A percentile compares a stretch with the other conserved stretches of the same genome.
Evolutionary conservation across 2,113 vertebrate species (phyloP).

Genomic region (Catharus bicknelli): DNA sequence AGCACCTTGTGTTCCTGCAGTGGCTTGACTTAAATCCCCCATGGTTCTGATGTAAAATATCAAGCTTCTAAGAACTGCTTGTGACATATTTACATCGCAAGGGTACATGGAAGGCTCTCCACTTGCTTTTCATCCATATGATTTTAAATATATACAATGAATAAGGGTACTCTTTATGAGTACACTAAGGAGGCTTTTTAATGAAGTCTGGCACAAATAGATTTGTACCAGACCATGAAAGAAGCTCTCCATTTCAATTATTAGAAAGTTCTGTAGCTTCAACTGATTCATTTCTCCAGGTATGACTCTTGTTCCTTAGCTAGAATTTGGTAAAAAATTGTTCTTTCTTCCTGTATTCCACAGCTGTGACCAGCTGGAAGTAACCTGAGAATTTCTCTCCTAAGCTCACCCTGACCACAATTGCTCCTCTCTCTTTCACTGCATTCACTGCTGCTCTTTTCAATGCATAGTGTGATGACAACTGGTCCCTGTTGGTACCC

Average conservation of each 20-base stretch:
- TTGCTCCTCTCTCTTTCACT: background rate
- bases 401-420: background rate
- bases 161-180: background rate
- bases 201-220: background rate
- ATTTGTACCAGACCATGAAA: background rate
- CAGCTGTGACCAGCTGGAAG: background rate
- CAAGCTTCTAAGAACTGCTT: background rate
- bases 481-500: background rate
- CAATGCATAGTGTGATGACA: background rate
- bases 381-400: background rate
- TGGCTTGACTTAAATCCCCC: background rate
- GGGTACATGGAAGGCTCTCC: background rate
- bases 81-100: rapidly evolving
- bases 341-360: background rate
- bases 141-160: background rate
- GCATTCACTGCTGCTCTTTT: background rate
- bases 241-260: background rate
- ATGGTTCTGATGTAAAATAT: background rate
- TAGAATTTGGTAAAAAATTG: background rate
- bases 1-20: background rate
- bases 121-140: background rate
- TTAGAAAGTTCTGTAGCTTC: background rate
- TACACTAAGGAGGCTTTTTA: background rate
- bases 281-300: background rate
- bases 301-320: background rate